Conservation (phyloP, 2,888 invertebrate genomes). For the Athalia rosae region DNA sequence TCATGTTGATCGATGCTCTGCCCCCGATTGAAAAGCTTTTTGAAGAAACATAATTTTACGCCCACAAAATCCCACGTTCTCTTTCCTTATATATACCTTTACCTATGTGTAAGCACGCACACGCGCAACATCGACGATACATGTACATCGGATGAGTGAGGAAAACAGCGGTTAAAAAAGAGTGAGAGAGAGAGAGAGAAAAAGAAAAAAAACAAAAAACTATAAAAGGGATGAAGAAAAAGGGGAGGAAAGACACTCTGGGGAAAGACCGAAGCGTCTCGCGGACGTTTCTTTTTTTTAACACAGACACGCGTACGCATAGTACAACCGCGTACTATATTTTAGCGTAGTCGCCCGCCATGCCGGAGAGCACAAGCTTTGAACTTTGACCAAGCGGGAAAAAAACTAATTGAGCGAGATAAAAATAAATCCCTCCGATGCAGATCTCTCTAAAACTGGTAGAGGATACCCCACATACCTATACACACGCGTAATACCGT, state of each 20-base stretch:
- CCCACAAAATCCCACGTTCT: not conserved
- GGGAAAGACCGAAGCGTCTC: not conserved
- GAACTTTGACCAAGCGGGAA: not conserved
- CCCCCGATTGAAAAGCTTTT: slow-evolving; percentile 63
- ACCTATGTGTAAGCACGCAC: slow-evolving; percentile 59
- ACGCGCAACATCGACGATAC: too few species aligned
- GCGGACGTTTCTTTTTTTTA: too few species aligned
- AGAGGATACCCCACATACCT: too few species aligned
- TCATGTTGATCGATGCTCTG: slow-evolving; percentile 52
- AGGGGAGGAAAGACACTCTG: slow-evolving; percentile 25
- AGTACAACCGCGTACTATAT: too few species aligned
- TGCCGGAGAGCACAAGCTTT: too few species aligned
- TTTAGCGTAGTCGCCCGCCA: too few species aligned
- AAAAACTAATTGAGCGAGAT: slow-evolving; percentile 29
- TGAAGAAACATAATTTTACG: slow-evolving; percentile 44
- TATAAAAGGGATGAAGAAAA: slow-evolving; percentile 6
- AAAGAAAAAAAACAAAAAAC: slow-evolving; percentile 45
- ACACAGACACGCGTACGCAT: too few species aligned
- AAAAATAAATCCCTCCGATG: not conserved
- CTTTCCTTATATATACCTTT: not conserved
- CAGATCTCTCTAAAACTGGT: not conserved
- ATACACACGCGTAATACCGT: too few species aligned
- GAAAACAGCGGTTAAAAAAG: too few species aligned
- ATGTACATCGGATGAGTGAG: too few species aligned
- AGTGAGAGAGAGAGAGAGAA: too few species aligned